These are phyloP conservation scores for Hycleus cichorii DNA, from an alignment of 1,140 invertebrate genomes.

Conservation along the genomic window DNA sequence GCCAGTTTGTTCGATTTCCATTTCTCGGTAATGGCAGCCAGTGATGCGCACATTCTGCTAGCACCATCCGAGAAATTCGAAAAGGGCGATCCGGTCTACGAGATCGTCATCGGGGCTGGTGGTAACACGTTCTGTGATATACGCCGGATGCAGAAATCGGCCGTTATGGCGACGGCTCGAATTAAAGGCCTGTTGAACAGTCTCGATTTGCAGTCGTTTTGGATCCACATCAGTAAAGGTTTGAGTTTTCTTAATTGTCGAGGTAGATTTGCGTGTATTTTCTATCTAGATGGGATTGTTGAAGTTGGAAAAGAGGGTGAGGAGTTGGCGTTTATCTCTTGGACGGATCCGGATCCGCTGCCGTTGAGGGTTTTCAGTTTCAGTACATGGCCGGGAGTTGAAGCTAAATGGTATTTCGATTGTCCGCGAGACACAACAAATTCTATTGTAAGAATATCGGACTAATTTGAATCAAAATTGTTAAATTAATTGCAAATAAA, in stretches of 20 bases:
- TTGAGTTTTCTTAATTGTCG: constrained; percentile 15
- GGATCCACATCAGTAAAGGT: constrained; percentile 48
- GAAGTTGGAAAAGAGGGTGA: constrained; percentile 50
- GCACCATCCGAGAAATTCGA: constrained; percentile 40
- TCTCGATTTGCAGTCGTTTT: constrained; percentile 48
- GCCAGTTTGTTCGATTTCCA: constrained; percentile 47
- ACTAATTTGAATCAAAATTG: constrained; percentile 9
- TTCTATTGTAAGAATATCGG: not conserved
- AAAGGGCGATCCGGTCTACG: constrained; percentile 47
- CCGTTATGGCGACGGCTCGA: constrained; percentile 42
- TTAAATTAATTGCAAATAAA: constrained; percentile 4
- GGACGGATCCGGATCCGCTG: constrained; percentile 47
- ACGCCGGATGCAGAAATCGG: constrained; percentile 44
- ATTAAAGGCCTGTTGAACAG: constrained; percentile 46
- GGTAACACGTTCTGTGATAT: constrained; percentile 53
- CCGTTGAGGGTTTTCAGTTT: constrained; percentile 52
- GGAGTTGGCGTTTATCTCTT: constrained; percentile 45
- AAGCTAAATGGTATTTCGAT: constrained; percentile 52
- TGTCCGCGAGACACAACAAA: constrained; percentile 39
- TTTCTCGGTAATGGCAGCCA: constrained; percentile 48
- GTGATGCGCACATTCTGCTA: constrained; percentile 54
- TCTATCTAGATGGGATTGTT: constrained; percentile 43
- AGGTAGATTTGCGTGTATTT: not conserved
- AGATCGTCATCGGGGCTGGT: constrained; percentile 56
- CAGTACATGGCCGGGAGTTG: constrained; percentile 50